These are phyloP conservation scores for Picus viridis DNA, from an alignment of 2,797 vertebrate genomes.

Conservation along the genomic window DNA sequence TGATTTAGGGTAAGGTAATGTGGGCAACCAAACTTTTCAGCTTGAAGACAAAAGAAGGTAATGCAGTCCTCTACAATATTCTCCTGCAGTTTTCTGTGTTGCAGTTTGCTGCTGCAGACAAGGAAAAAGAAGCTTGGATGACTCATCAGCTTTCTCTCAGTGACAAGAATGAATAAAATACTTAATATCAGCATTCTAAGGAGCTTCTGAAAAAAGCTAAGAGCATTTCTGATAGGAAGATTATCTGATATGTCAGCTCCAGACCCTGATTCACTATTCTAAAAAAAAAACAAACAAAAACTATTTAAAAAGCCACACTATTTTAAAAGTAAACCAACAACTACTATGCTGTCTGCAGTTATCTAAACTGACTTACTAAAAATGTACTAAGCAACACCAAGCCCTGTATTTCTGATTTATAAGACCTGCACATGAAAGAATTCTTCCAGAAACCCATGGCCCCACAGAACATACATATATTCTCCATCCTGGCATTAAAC, in stretches of 20 bases:
- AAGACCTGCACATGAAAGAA: neutral
- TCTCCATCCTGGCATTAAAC: neutral
- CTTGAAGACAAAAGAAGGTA: neutral
- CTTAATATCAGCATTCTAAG: constrained; percentile 21
- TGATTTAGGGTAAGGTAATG: neutral
- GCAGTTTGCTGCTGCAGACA: neutral
- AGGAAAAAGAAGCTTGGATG: constrained; percentile 25
- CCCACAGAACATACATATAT: neutral
- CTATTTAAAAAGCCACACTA: no score
- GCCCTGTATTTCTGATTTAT: neutral
- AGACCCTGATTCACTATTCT: neutral
- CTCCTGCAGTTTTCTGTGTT: neutral
- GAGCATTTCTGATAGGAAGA: neutral
- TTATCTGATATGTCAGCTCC: neutral
- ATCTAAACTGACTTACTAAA: neutral
- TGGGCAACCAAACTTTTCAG: neutral
- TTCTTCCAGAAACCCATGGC: neutral
- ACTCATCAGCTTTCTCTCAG: constrained; percentile 17
- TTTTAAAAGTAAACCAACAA: neutral
- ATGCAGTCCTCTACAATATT: neutral
- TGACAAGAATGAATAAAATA: constrained; percentile 34
- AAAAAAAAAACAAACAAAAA: neutral
- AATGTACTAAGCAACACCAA: neutral
- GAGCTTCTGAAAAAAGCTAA: neutral
- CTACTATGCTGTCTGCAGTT: neutral